Percentiles rank a stretch among this genome's conserved stretches.
Evolutionary conservation across 2,113 vertebrate genomes (phyloP).

Genomic region (Sinocyclocheilus anophthalmus): DNA sequence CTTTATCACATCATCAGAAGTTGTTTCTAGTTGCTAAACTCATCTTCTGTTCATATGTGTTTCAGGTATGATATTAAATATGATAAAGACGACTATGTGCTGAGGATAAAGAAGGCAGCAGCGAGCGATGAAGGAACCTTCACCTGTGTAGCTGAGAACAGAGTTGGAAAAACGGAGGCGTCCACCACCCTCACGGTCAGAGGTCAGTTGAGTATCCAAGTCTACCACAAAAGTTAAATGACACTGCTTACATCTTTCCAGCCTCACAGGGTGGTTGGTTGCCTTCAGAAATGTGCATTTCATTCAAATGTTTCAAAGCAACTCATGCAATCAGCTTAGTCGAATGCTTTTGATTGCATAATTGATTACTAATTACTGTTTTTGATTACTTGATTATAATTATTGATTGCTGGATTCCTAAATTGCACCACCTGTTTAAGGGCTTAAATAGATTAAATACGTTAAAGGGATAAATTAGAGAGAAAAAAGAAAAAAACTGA

Average conservation of each 20-base stretch:
- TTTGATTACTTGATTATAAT: constrained; percentile 11
- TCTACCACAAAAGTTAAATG: neutral
- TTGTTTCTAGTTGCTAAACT: neutral
- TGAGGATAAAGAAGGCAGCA: constrained; percentile 90
- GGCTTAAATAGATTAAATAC: too few species aligned
- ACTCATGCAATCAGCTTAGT: neutral
- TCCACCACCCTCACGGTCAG: constrained; percentile 91
- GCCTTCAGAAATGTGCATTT: neutral
- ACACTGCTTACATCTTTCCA: neutral
- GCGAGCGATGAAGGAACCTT: constrained; percentile 89
- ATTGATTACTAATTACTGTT: constrained; percentile 6
- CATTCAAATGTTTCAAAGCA: neutral
- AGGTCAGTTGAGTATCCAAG: constrained; percentile 78
- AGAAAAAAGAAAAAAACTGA: neutral
- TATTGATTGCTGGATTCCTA: neutral
- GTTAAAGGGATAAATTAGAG: too few species aligned
- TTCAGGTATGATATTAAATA: constrained; percentile 95
- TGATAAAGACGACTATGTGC: constrained; percentile 93
- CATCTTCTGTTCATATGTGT: constrained; percentile 44
- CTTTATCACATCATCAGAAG: neutral
- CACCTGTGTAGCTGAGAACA: constrained; percentile 92
- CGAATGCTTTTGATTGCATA: constrained; percentile 10
- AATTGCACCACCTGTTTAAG: neutral
- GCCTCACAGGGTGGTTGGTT: neutral
- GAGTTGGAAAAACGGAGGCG: constrained; percentile 93